A percentile compares a stretch with the other conserved stretches of the same genome.
Evolutionary conservation across 2,113 vertebrate species (phyloP).

Genomic region (Lepisosteus oculatus): DNA sequence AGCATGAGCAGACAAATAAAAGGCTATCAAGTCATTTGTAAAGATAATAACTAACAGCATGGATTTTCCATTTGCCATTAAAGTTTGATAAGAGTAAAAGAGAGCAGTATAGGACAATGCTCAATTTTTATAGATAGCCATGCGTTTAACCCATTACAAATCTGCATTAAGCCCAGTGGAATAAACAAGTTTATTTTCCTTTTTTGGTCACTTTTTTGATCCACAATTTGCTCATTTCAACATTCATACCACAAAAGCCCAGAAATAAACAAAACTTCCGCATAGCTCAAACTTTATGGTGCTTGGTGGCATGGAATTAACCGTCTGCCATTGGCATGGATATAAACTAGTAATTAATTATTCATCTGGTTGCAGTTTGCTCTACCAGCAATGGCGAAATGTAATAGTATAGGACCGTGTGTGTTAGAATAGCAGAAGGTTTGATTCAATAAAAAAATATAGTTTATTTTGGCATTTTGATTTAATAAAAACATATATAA

Average conservation of each 20-base stretch:
- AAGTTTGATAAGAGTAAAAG: conserved; percentile 69
- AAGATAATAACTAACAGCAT: conserved; percentile 75
- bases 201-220: conserved; percentile 4
- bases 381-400: conserved; percentile 32
- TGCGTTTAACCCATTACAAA: conserved; percentile 37
- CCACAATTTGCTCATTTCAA: conserved; percentile 10
- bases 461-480: too few relatives aligned
- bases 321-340: conserved; percentile 27
- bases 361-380: conserved; percentile 26
- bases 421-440: conserved; percentile 15
- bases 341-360: conserved; percentile 46
- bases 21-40: conserved; percentile 79
- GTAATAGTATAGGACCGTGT: conserved; percentile 24
- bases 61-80: conserved; percentile 68
- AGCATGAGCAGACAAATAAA: conserved; percentile 67
- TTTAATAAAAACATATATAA: too few relatives aligned
- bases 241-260: conserved; percentile 21
- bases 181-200: conserved; percentile 1
- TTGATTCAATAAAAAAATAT: not conserved
- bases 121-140: conserved; percentile 41
- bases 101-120: conserved; percentile 43
- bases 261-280: conserved; percentile 20
- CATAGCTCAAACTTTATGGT: conserved; percentile 40
- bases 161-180: conserved; percentile 37
- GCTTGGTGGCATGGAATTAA: conserved; percentile 35